Evolutionary conservation across 2,888 invertebrate species (phyloP).

Genomic region (Carterocephalus palaemon): DNA sequence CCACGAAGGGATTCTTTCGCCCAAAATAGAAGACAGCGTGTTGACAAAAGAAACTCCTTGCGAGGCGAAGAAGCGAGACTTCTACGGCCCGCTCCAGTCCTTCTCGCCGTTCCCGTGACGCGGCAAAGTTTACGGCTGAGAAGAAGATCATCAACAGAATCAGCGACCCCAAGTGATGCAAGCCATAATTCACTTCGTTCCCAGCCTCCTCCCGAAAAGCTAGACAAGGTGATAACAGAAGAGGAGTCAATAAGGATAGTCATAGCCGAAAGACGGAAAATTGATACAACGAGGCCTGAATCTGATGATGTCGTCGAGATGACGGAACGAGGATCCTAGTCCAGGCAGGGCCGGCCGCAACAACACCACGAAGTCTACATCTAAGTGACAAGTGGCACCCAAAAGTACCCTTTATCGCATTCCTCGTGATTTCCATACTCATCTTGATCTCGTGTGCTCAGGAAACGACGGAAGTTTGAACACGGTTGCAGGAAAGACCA

Average conservation of each 20-base stretch:
- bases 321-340: constrained; percentile 71
- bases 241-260: constrained; percentile 80
- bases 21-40: constrained; percentile 71
- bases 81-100: constrained; percentile 57
- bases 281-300: constrained; percentile 68
- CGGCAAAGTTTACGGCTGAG: constrained; percentile 53
- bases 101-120: constrained; percentile 61
- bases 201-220: constrained; percentile 44
- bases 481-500: constrained; percentile 59
- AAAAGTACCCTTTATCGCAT: constrained; percentile 31
- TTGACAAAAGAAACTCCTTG: constrained; percentile 65
- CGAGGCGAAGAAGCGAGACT: constrained; percentile 69
- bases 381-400: constrained; percentile 45
- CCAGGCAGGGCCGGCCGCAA: constrained; percentile 76
- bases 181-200: constrained; percentile 46
- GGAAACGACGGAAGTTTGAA: constrained; percentile 59
- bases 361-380: constrained; percentile 75
- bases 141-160: constrained; percentile 56
- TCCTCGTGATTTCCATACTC: constrained; percentile 35
- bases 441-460: constrained; percentile 48
- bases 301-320: constrained; percentile 63
- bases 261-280: constrained; percentile 79
- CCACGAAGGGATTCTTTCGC: constrained; percentile 70
- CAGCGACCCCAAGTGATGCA: constrained; percentile 47
- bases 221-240: constrained; percentile 56